Conservation (phyloP, 1,140 invertebrate species). For the Matsumurasca onukii region DNA sequence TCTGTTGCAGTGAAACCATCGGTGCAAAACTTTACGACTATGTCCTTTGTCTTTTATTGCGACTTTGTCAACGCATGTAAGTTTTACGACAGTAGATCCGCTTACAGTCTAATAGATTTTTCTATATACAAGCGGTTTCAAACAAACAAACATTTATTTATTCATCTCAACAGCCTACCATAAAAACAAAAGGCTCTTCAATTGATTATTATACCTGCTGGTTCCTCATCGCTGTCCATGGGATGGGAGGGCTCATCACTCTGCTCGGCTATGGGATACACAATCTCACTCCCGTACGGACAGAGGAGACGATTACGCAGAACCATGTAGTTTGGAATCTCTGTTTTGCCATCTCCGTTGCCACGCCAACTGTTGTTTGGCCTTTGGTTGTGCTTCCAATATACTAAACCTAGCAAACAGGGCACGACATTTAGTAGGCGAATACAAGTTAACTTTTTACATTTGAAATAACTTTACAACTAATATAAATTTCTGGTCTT, state of each 20-base stretch:
- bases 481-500: not conserved
- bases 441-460: not conserved
- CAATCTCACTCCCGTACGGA: conserved; percentile 67
- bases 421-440: not conserved
- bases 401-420: conserved; percentile 26
- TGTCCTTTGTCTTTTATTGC: too few relatives aligned
- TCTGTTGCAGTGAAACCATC: too few relatives aligned
- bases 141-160: too few relatives aligned
- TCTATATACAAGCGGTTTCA: too few relatives aligned
- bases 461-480: not conserved
- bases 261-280: conserved; percentile 81
- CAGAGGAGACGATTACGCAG: conserved; percentile 23
- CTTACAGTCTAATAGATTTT: too few relatives aligned
- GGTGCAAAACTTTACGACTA: too few relatives aligned
- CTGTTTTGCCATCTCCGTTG: conserved; percentile 3
- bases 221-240: conserved; percentile 48
- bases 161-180: too few relatives aligned
- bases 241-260: conserved; percentile 75
- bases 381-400: conserved; percentile 31
- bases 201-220: conserved; percentile 40
- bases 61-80: too few relatives aligned
- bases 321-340: conserved; percentile 23
- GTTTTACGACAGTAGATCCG: too few relatives aligned
- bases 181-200: too few relatives aligned
- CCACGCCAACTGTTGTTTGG: conserved; percentile 21